Base-by-base conservation (phyloP, 1,140 invertebrate genomes). In the Aleiodes sp. region DNA sequence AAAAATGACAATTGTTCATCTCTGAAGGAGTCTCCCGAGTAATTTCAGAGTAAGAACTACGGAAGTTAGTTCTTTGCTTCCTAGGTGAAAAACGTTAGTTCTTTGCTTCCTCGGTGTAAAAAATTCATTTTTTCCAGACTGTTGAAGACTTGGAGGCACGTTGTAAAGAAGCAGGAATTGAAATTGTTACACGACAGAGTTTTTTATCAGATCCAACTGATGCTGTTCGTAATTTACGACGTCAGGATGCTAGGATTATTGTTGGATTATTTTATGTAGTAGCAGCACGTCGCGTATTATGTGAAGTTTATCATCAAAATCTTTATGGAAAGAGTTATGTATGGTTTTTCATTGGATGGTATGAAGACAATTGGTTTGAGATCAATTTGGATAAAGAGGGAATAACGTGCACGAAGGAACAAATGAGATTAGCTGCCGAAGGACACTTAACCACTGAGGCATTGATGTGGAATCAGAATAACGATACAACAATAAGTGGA, bases 331-430 rank as follows among this genome's bases (percentile, higher is more conserved):
- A 96, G 77, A 94, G 94, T 35, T 97, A 99, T 87, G 98, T 99
- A 0, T 99, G 98, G 98, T 98, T 99, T 83, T 98, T 99, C 84
- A 99, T 99, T 78, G 98, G 94, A 41, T 99, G 98, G 98, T 99
- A 52, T 24, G 96, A 99, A 79, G 97, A 99, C 81, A 97, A 99
- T 79, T 99, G 98, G 98, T 99, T 97, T 82, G 94, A 96, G 78
- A 89, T 91, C 0, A 94, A 94, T 77, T 82, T 96, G n/a, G 91
- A 95, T 67, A 92, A 95, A 57, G 95, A 97, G 82, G 91, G 92
- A 14, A 93, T 99, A 26, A 92, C 96, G 69, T 99, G 98, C 81
- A 98, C 96, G 0, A 89, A 89, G 37, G 94, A 98, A 74, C 90
- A 99, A 83, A 98, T 99, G 94, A 85, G 91, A 43, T 89, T 91